Conservation (phyloP, 1,140 invertebrate genomes). For the Bombus confusus region DNA sequence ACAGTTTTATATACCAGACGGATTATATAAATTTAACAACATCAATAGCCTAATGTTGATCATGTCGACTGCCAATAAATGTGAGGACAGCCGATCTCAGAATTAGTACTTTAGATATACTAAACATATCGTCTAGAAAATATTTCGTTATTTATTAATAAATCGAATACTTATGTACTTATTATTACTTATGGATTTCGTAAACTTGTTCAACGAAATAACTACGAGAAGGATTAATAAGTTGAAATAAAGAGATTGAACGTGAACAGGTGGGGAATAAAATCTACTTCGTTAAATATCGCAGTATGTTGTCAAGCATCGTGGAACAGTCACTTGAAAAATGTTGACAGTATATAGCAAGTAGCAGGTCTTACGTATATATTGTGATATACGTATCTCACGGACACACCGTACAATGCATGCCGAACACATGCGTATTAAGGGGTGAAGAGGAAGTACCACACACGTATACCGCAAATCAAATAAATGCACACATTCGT, state of each 20-base stretch:
- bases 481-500: conserved; percentile 52
- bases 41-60: conserved; percentile 54
- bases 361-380: conserved; percentile 48
- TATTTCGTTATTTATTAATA: conserved; percentile 33
- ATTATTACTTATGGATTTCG: background rate
- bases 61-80: conserved; percentile 51
- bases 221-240: background rate
- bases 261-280: background rate
- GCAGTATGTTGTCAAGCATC: conserved; percentile 60
- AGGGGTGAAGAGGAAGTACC: conserved; percentile 55
- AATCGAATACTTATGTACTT: background rate
- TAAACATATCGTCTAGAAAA: conserved; percentile 2
- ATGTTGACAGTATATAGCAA: conserved; percentile 64
- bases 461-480: conserved; percentile 46
- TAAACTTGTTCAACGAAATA: conserved; percentile 9
- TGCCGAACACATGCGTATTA: conserved; percentile 48
- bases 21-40: conserved; percentile 52
- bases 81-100: conserved; percentile 36
- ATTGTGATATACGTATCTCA: conserved; percentile 34
- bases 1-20: conserved; percentile 37
- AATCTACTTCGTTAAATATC: conserved; percentile 57
- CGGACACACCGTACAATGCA: conserved; percentile 39
- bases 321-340: conserved; percentile 57
- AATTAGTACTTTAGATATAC: conserved; percentile 40
- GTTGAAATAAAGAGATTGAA: conserved; percentile 1